Base-by-base conservation (phyloP, 2,113 vertebrate genomes). In the Channa argus region DNA sequence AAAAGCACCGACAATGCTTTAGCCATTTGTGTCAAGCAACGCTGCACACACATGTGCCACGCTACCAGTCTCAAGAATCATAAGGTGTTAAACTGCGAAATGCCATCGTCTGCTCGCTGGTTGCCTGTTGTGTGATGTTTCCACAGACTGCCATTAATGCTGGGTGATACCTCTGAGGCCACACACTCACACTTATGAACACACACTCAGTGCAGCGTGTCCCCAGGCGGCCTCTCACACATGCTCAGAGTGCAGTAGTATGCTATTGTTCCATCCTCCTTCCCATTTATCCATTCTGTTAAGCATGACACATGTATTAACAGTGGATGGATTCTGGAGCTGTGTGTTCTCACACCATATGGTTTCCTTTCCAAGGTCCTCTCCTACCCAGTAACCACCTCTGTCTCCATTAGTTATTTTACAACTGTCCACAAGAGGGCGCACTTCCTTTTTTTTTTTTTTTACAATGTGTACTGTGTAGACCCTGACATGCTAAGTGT, bases 261-360 rank as follows among this genome's bases (percentile, higher is more conserved):
- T 68, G 79, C 90, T 88, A 91, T 92, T 88, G 91, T 92, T 90
- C 86, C 86, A 71, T 82, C 85, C 88, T 88, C 84, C 89, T 81
- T 76, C 86, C 85, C 89, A 90, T 94, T 93, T 90, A 95, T 93
- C 90, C 90, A 86, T 93, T 91, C 91, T 92, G 92, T 93, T 94
- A 90, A 93, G 92, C 93, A 91, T 92, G 92, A 93, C 92, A 92
- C 92, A 82, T 90, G 91, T 92, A 92, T 94, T 93, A 93, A 86
- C 91, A 89, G 90, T 88, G 88, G 91, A 91, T 92, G 92, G 90
- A 90, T 94, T 92, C 90, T 79, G 92, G 90, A 93, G 93, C 92
- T 90, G 89, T 84, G 91, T 73, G 90, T 91, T 90, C 93, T 92
- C 91, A 69, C 88, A 78, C 90, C 92, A 92, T 93, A 91, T 94